Evolutionary conservation across 1,140 invertebrate species (phyloP).

Genomic region (Papilio polyxenes): DNA sequence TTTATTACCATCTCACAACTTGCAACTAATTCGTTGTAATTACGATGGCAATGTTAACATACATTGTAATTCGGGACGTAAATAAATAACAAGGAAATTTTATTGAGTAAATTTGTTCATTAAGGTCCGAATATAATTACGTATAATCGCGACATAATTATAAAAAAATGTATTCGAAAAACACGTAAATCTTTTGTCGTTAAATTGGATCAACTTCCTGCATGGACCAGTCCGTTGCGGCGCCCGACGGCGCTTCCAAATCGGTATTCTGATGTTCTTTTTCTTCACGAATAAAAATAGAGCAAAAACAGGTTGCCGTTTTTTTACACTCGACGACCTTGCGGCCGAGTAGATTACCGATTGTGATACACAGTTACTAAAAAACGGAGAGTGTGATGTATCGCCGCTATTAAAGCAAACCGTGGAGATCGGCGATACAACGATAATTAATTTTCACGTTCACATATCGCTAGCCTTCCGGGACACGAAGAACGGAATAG

Average conservation of each 20-base stretch:
- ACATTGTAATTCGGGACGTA: constrained; percentile 9
- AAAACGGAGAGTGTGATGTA: constrained; percentile 73
- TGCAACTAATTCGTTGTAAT: constrained; percentile 20
- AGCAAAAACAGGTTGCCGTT: constrained; percentile 72
- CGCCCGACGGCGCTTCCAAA: constrained; percentile 69
- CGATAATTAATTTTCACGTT: constrained; percentile 65
- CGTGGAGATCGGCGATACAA: constrained; percentile 56
- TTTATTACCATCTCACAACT: not conserved
- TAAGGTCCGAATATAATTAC: constrained; percentile 20
- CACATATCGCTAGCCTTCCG: constrained; percentile 61
- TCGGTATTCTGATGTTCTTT: constrained; percentile 75
- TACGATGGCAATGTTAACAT: not conserved
- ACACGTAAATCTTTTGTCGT: constrained; percentile 77
- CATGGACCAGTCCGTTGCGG: constrained; percentile 65
- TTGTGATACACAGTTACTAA: constrained; percentile 73
- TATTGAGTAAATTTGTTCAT: constrained; percentile 15
- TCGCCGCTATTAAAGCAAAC: constrained; percentile 64
- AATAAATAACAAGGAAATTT: constrained; percentile 16
- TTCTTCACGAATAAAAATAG: constrained; percentile 75
- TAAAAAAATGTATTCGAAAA: constrained; percentile 54
- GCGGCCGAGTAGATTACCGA: constrained; percentile 72
- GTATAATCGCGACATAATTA: constrained; percentile 20
- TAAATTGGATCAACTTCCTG: constrained; percentile 75
- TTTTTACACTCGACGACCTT: constrained; percentile 76
- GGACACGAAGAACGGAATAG: constrained; percentile 43